Evolutionary conservation across 1,140 invertebrate genomes (phyloP).

Genomic region (Trachymyrmex cornetzi): DNA sequence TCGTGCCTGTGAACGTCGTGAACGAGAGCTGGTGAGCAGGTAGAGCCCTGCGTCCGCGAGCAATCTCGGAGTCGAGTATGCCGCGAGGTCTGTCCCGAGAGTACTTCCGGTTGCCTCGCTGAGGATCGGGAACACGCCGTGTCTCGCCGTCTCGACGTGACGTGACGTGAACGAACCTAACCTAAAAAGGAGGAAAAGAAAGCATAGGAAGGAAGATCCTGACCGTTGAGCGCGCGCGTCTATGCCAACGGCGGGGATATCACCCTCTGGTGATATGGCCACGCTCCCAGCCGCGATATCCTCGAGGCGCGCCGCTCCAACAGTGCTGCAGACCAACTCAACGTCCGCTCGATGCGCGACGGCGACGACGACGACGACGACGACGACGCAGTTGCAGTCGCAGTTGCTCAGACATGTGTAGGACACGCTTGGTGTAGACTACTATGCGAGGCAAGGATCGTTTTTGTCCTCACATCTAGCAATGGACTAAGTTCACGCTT

Average conservation of each 20-base stretch:
- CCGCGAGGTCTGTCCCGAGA: slow-evolving; percentile 14
- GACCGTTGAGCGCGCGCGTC: background rate
- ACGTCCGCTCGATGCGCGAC: slow-evolving; percentile 19
- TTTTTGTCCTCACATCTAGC: slow-evolving; percentile 74
- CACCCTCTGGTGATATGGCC: slow-evolving; percentile 65
- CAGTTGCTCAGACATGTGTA: slow-evolving; percentile 61
- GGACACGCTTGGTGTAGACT: slow-evolving; percentile 63
- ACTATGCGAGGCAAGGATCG: slow-evolving; percentile 75
- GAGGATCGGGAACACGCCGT: slow-evolving; percentile 41
- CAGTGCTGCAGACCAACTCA: slow-evolving; percentile 1
- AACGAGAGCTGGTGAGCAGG: slow-evolving; percentile 37
- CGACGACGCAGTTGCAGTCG: slow-evolving; percentile 3
- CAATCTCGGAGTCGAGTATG: slow-evolving; percentile 49
- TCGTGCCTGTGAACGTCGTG: background rate
- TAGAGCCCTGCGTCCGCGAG: slow-evolving; percentile 35
- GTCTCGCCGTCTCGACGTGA: slow-evolving; percentile 60
- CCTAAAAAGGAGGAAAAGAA: slow-evolving; percentile 47
- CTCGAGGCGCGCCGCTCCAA: background rate
- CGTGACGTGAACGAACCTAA: slow-evolving; percentile 71
- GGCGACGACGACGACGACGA: background rate
- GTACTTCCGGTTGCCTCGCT: slow-evolving; percentile 29
- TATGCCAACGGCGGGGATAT: slow-evolving; percentile 18
- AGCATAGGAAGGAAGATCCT: background rate
- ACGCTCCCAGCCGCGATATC: slow-evolving; percentile 26
- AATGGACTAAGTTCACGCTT: slow-evolving; percentile 76